Conservation (phyloP, 2,797 vertebrate species). For the Argya squamiceps region DNA sequence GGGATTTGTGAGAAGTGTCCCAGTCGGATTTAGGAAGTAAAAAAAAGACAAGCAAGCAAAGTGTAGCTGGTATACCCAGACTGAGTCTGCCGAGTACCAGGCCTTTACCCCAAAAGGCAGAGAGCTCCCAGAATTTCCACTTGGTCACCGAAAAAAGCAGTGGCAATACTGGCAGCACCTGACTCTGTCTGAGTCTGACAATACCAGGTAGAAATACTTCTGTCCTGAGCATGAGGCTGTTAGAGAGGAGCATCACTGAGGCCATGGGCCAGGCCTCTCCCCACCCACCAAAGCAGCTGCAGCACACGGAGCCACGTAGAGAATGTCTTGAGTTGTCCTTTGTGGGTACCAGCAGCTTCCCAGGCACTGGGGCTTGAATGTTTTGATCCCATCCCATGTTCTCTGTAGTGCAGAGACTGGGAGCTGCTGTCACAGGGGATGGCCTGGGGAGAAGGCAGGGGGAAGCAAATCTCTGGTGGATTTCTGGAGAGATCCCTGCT, state of each 20-base stretch:
- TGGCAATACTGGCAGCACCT: not conserved
- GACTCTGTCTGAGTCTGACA: not conserved
- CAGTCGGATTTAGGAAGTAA: not conserved
- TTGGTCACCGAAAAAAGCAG: not conserved
- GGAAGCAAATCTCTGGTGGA: not conserved
- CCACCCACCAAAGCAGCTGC: not conserved
- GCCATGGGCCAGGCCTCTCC: accelerated
- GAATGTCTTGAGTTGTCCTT: not conserved
- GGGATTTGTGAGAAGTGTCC: not conserved
- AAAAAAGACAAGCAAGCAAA: not conserved
- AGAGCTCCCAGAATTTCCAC: not conserved
- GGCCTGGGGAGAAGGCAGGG: not conserved
- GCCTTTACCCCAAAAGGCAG: not conserved
- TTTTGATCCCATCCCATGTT: accelerated
- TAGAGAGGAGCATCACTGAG: not conserved
- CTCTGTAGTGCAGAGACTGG: not conserved
- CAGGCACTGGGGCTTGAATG: accelerated
- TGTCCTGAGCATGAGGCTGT: not conserved
- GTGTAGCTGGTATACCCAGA: not conserved
- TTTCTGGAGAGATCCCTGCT: not conserved
- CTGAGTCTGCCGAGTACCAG: not conserved
- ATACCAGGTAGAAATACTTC: accelerated
- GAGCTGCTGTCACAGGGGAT: not conserved
- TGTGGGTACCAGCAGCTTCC: not conserved
- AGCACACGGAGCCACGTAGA: not conserved